A percentile compares a stretch with the other conserved stretches of the same genome.
Conservation (phyloP, 1,140 invertebrate genomes). For the Anoplophora glabripennis region DNA sequence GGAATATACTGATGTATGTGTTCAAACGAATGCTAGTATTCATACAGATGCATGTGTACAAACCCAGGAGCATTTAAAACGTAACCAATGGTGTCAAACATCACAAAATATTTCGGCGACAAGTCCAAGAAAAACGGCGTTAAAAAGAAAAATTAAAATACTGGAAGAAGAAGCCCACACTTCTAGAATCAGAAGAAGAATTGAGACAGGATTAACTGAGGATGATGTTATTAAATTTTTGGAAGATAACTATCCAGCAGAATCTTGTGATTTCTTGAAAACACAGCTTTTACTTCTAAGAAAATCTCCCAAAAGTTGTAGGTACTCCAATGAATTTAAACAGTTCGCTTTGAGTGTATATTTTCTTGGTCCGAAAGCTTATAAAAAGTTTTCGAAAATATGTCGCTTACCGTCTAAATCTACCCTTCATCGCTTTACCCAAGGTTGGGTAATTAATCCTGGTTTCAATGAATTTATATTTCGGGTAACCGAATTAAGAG, state of each 20-base stretch:
- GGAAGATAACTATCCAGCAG: slow-evolving; percentile 5
- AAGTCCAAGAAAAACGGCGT: slow-evolving; percentile 1
- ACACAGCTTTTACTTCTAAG: slow-evolving; percentile 14
- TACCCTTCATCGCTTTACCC: slow-evolving; percentile 11
- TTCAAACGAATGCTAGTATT: no score
- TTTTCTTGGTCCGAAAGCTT: slow-evolving; percentile 16
- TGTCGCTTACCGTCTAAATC: slow-evolving; percentile 4
- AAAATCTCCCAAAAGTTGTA: slow-evolving; percentile 1
- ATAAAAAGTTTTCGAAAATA: slow-evolving; percentile 8
- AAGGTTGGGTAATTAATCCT: slow-evolving; percentile 11
- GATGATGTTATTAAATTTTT: neutral
- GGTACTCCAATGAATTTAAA: slow-evolving; percentile 14
- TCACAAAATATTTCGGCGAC: neutral
- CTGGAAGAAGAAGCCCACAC: neutral
- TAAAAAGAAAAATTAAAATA: neutral
- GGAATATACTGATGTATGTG: no score
- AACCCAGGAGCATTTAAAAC: no score
- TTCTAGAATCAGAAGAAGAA: neutral
- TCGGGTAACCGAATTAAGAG: slow-evolving; percentile 9
- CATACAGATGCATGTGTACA: no score
- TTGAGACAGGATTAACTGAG: neutral
- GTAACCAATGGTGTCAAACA: neutral
- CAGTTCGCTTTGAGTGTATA: slow-evolving; percentile 11
- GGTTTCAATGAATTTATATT: slow-evolving; percentile 18
- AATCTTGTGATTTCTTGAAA: slow-evolving; percentile 1